A percentile compares a stretch with the other conserved stretches of the same genome.
phyloP scores from a whole-genome alignment of 30 jellyfish, hydroid and myxozoan genomes.

The Aurelia sp. region DNA sequence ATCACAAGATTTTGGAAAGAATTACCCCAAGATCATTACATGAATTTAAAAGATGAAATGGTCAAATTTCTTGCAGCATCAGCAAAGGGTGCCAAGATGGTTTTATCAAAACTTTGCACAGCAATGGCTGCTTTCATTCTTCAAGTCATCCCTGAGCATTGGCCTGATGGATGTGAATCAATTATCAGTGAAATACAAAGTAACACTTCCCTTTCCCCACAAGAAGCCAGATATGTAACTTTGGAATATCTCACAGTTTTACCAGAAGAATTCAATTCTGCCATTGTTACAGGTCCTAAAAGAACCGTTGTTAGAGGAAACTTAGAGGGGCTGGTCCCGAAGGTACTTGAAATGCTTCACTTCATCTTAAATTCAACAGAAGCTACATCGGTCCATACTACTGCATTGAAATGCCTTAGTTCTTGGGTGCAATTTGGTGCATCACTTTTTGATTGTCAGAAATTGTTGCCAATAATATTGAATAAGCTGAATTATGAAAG shows the following conservation, averaged over 20 bases:
- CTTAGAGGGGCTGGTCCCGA: slow-evolving; percentile 42
- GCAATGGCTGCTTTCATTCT: slow-evolving; percentile 63
- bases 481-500: slow-evolving; percentile 26
- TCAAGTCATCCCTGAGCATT: slow-evolving; percentile 48
- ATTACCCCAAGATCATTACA: slow-evolving; percentile 55
- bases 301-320: slow-evolving; percentile 46
- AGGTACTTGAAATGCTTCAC: slow-evolving; percentile 45
- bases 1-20: slow-evolving; percentile 65
- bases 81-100: slow-evolving; percentile 66
- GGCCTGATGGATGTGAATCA: slow-evolving; percentile 45
- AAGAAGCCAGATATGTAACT: slow-evolving; percentile 5
- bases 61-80: slow-evolving; percentile 17
- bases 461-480: slow-evolving; percentile 56
- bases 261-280: slow-evolving; percentile 71
- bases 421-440: slow-evolving; percentile 92
- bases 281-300: slow-evolving; percentile 45
- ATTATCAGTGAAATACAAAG: slow-evolving; percentile 36
- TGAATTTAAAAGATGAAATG: slow-evolving; percentile 64
- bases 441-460: slow-evolving; percentile 61
- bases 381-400: neutral
- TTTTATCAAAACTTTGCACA: slow-evolving; percentile 64
- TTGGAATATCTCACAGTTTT: slow-evolving; percentile 62
- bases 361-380: slow-evolving; percentile 26
- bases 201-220: neutral
- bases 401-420: slow-evolving; percentile 50